A percentile compares a stretch with the other conserved stretches of the same genome.
Conservation (phyloP, 64 coral and sea anemone genomes). For the Cladopsammia gracilis region DNA sequence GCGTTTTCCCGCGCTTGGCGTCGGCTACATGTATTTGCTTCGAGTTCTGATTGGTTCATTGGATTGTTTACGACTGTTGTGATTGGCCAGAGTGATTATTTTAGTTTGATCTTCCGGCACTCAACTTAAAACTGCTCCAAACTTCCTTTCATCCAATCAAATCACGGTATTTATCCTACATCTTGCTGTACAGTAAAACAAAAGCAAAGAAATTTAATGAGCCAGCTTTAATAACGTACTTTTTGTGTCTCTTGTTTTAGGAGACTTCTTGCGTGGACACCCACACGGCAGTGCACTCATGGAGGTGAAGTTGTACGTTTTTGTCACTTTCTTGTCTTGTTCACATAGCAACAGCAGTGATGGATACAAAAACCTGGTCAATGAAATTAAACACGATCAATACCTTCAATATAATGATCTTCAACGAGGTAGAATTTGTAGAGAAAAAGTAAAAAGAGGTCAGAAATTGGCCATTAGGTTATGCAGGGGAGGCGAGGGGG, state of each 20-base stretch:
- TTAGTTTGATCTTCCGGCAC: too few relatives aligned
- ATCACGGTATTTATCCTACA: neutral
- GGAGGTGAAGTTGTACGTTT: constrained; percentile 76
- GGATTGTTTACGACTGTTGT: too few relatives aligned
- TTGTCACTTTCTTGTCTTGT: constrained; percentile 45
- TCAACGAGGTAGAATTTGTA: neutral
- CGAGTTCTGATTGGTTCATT: too few relatives aligned
- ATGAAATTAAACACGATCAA: neutral
- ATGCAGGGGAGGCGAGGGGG: too few relatives aligned
- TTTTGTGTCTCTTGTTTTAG: constrained; percentile 27
- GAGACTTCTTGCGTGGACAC: constrained; percentile 25
- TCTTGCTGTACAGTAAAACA: neutral
- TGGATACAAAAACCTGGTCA: constrained; percentile 47
- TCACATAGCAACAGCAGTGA: constrained; percentile 55
- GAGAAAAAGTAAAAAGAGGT: too few relatives aligned
- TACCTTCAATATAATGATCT: neutral
- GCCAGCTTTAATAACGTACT: neutral
- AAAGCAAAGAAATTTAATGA: too few relatives aligned
- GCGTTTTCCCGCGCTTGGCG: too few relatives aligned
- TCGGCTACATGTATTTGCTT: too few relatives aligned
- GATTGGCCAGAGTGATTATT: too few relatives aligned
- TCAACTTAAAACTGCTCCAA: too few relatives aligned
- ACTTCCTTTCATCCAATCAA: too few relatives aligned
- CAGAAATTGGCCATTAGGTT: too few relatives aligned
- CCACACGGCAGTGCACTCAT: constrained; percentile 78